Base-by-base conservation (phyloP, 1,140 invertebrate species). In the Cyclina sinensis region DNA sequence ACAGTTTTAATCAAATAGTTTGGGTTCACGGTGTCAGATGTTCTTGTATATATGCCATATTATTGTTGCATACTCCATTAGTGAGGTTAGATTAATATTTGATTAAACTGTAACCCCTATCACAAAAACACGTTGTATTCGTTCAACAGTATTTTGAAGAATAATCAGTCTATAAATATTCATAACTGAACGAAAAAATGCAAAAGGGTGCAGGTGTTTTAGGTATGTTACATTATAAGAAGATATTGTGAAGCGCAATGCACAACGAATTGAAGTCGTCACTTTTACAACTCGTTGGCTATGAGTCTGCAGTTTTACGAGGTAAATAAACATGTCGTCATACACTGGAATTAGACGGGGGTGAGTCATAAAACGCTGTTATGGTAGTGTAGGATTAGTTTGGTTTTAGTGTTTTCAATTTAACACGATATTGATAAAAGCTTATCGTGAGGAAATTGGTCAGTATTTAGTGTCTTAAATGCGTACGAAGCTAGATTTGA, bases 1-100 rank as follows among this genome's bases (percentile, higher is more conserved):
- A 70, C 51, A 86, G 76, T 57, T 74, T 86, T 76, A 86, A 86
- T 86, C 83, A 86, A 86, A 86, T 86, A 86, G 54, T 57, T 57
- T 9, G 83, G 65, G 70, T 86, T 86, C 68, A 57, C 35, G 59
- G 51, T 76, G 73, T 57, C 48, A 86, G 48, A 54, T 39, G 46
- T 39, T 4, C 21, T 76, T 46, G 39, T 54, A 76, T 46, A 76
- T 76, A 54, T 76, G 16, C 73, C 73, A 78, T 48, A 51, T 46
- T 78, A 27, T 32, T 7, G 43, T 54, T 48, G 39, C 35, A 84
- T 73, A 70, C 81, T 46, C 81, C 65, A 70, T 84, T 70, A 70
- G 59, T n/a, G 21, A 73, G 81, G 81, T 84, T 73, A 84, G 81
- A 84, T 84, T 51, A 39, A 70, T 46, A 46, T 37, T 35, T 54